Conservation (phyloP, 2,888 invertebrate genomes). For the Folsomia candida region DNA sequence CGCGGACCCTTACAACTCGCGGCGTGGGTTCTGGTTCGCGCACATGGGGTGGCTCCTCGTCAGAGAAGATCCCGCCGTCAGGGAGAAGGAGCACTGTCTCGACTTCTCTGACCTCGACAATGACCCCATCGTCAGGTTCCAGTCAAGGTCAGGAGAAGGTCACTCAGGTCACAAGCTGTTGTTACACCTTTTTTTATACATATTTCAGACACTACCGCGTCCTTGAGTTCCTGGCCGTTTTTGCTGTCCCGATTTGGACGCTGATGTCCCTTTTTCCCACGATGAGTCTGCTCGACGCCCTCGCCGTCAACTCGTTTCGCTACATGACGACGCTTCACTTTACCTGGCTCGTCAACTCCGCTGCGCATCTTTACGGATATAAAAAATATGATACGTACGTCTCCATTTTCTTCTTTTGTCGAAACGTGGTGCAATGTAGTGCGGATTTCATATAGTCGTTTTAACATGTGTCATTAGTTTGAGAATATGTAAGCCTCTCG, state of each 20-base stretch:
- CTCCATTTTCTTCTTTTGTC: too few species aligned
- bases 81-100: background rate
- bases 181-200: background rate
- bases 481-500: background rate
- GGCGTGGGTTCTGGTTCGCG: background rate
- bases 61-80: background rate
- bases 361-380: constrained; percentile 6
- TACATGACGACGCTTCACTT: background rate
- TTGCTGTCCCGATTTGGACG: background rate
- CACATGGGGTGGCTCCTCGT: background rate
- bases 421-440: too few species aligned
- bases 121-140: constrained; percentile 9
- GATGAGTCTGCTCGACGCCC: background rate
- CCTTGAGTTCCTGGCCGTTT: background rate
- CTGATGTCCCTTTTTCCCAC: background rate
- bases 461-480: too few species aligned
- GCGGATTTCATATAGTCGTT: too few species aligned
- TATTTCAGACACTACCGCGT: background rate
- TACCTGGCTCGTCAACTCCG: constrained; percentile 9
- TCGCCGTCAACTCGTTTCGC: background rate
- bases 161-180: background rate
- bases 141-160: background rate
- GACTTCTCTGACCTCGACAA: constrained; percentile 7
- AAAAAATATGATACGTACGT: constrained; percentile 41
- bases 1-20: background rate